Base-by-base conservation (phyloP, 2,888 invertebrate species). In the Heliconius hortense region DNA sequence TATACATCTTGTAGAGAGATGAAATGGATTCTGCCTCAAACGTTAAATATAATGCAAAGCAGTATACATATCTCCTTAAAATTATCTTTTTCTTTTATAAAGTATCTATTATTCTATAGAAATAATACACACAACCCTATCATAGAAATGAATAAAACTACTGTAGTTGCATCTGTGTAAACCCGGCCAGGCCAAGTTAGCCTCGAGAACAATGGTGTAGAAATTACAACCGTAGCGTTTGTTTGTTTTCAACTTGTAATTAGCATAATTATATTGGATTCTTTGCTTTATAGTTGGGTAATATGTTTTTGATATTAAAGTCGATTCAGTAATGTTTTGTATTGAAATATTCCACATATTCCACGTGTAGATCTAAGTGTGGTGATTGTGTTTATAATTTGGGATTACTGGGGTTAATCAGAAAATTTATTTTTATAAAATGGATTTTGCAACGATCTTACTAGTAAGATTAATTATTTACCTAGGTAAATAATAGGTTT, bases 121-220 rank as follows among this genome's bases (percentile, higher is more conserved):
- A 26, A 53, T 59, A 24, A 24, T 53, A 68, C 26, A 24, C 43
- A 35, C 35, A 35, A 24, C 56, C 59, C 59, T 70, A 70, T 71
- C 13, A 59, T 56, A 53, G 59, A 70, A 70, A 24, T 35, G 13
- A 39, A 43, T 60, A 60, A 59, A 71, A 48, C 68, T 39, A 63
- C 62, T 71, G 73, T 35, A 60, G 48, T 72, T 39, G 72, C 90
- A 89, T 81, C 84, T 90, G 88, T 83, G 81, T 85, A 81, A 86
- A 88, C 80, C 77, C 75, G 74, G 62, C 76, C 81, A 78, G 74
- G 62, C 76, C 81, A 78, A 82, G 80, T 82, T 82, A 80, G 79
- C 80, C 79, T 70, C 68, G 21, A 48, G 62, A 72, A 77, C 76
- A 74, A 67, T 74, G 72, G 62, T 11, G 67, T 72, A 31, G 74